A percentile compares a stretch with the other conserved stretches of the same genome.
phyloP scores from a whole-genome alignment of 2,888 invertebrate genomes.

The Bruchidius siliquastri region DNA sequence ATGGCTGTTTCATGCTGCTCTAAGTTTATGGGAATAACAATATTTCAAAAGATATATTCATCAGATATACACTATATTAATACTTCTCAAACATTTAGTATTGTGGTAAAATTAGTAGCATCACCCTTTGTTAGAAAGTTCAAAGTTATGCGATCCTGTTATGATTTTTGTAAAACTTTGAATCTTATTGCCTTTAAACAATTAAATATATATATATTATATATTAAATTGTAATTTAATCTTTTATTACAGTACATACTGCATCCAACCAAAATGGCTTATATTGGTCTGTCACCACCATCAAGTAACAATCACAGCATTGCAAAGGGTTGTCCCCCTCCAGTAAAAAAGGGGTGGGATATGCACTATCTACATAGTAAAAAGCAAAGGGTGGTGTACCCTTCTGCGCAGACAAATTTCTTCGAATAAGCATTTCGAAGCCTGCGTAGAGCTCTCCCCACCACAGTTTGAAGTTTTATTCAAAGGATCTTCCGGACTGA shows the following conservation, averaged over 20 bases:
- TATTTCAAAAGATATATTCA: not conserved
- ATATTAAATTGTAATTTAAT: no score
- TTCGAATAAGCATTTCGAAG: slow-evolving; percentile 15
- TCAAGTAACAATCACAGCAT: not conserved
- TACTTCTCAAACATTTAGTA: no score
- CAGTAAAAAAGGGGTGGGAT: slow-evolving; percentile 18
- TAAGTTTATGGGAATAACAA: no score
- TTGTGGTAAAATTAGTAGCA: no score
- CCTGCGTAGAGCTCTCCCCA: slow-evolving; percentile 19
- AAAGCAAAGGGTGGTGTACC: slow-evolving; percentile 24
- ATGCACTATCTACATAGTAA: slow-evolving; percentile 10
- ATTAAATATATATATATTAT: no score
- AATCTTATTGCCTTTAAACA: no score
- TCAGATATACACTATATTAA: no score
- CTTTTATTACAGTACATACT: not conserved
- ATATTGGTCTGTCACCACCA: not conserved
- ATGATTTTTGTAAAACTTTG: no score
- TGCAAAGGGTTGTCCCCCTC: slow-evolving; percentile 21
- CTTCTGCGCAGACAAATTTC: slow-evolving; percentile 14
- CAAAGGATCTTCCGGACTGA: slow-evolving; percentile 17
- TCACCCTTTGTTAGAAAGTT: no score
- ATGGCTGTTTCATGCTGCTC: not conserved
- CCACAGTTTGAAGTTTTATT: slow-evolving; percentile 16
- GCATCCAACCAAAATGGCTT: not conserved
- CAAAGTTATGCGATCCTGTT: no score